Evolutionary conservation across 2,797 vertebrate genomes (phyloP).

Genomic region (Tragelaphus eurycerus): DNA sequence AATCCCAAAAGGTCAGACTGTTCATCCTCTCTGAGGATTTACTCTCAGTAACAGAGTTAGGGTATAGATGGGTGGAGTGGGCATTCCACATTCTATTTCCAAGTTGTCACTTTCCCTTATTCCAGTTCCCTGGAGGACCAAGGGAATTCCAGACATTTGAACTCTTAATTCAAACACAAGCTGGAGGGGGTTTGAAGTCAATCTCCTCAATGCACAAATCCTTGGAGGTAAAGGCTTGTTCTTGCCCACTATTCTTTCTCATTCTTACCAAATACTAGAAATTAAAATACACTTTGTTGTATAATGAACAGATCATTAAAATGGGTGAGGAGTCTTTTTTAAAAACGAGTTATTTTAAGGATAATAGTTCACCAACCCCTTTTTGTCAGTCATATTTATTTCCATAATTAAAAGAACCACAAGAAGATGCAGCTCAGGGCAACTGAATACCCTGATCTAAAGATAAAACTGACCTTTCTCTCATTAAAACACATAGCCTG

Average conservation of each 20-base stretch:
- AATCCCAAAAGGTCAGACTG: neutral
- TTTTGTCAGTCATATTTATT: neutral
- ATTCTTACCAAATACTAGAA: slow-evolving; percentile 65
- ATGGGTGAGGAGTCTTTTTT: neutral
- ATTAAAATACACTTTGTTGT: slow-evolving; percentile 46
- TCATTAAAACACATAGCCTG: neutral
- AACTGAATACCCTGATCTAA: slow-evolving; percentile 47
- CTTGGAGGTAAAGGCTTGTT: slow-evolving; percentile 19
- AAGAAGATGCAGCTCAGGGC: slow-evolving; percentile 31
- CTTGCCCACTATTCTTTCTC: slow-evolving; percentile 40
- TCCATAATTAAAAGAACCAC: slow-evolving; percentile 66
- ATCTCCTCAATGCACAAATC: slow-evolving; percentile 65
- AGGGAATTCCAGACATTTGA: slow-evolving; percentile 80
- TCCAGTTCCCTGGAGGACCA: slow-evolving; percentile 57
- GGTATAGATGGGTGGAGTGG: neutral
- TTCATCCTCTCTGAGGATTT: neutral
- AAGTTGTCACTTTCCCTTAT: slow-evolving; percentile 39
- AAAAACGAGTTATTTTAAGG: neutral
- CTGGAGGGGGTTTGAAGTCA: slow-evolving; percentile 71
- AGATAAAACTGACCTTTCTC: slow-evolving; percentile 61
- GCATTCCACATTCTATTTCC: slow-evolving; percentile 14
- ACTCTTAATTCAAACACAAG: slow-evolving; percentile 67
- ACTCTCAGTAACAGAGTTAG: neutral
- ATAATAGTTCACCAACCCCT: neutral
- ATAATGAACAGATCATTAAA: slow-evolving; percentile 72